Evolutionary conservation across 2,113 vertebrate genomes (phyloP), one percentile per base, ranked within the genome.

Genomic region (Osmerus mordax): DNA sequence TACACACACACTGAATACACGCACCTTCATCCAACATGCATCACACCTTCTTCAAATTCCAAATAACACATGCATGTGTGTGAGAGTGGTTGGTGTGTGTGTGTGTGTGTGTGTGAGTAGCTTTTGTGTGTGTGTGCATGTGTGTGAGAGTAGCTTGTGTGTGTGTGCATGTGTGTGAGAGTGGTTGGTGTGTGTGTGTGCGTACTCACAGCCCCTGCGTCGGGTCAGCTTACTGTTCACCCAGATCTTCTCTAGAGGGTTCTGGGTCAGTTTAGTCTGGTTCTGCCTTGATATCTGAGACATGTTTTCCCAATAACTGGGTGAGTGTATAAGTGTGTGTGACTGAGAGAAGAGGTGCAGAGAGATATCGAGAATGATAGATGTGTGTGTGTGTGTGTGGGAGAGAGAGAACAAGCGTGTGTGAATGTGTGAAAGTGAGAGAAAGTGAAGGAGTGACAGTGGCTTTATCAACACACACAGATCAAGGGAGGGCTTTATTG

Each of bases 201-300:
- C 53, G 9, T 41, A 90, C 92, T 94, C 87, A 94, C 92, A 94
- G 67, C 91, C 91, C 80, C 91, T 87, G 60, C 92, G 87, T 55
- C 54, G 75, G 72, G 86, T 89, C 70, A 92, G 81, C 51, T 79
- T 58, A 28, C 77, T 87, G 71, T 82, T 86, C 86, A 86, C 84
- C 93, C 93, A 94, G 70, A 92, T 93, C 86, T 94, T 94, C 87
- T 93, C 91, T 68, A 94, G 85, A 61, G 90, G 88, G 15, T 85
- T 94, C 78, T 93, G 93, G 21, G 91, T 93, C 70, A 94, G 90
- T 69, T 92, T 88, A 59, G 83, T 86, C 83, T 88, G 75, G 69
- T 86, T 85, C 58, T 47, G 41, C 9, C 41, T 47, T 47, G 41
- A 47, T 47, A 47, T 47, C 7, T 21, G 84, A 77, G 87, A 83